Conservation (phyloP, 2,888 invertebrate genomes). For the Nesidiocoris tenuis region DNA sequence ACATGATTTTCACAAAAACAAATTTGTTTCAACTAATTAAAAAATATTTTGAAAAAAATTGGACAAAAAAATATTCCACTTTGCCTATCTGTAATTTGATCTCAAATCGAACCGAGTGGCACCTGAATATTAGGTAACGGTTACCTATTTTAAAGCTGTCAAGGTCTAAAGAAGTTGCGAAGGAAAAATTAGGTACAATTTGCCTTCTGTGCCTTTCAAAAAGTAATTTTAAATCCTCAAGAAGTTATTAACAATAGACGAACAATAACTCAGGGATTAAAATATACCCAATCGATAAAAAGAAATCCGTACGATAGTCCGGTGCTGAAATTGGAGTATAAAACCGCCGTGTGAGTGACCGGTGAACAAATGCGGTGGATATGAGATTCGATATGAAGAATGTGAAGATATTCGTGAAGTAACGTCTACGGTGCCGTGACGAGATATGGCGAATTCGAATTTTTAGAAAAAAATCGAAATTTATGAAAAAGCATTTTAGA, state of each 20-base stretch:
- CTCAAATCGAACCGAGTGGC: constrained; percentile 13
- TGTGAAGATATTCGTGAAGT: not conserved
- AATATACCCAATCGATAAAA: constrained; percentile 1
- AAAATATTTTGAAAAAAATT: constrained; percentile 4
- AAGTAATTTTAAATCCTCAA: constrained; percentile 34
- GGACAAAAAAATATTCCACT: constrained; percentile 19
- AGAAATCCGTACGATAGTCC: constrained; percentile 7
- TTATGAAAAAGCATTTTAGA: not conserved
- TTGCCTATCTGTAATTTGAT: constrained; percentile 1
- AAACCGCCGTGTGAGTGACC: constrained; percentile 3
- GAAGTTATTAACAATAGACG: constrained; percentile 24
- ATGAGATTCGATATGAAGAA: constrained; percentile 1
- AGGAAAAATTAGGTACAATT: not conserved
- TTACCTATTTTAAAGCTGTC: not conserved
- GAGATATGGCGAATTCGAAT: not conserved
- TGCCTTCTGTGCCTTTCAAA: constrained; percentile 6
- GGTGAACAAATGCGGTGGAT: not conserved
- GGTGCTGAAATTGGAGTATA: constrained; percentile 16
- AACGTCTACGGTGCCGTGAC: not conserved
- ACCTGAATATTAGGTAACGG: constrained; percentile 6
- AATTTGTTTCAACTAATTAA: not conserved
- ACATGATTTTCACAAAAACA: constrained; percentile 9
- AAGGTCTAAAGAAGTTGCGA: not conserved
- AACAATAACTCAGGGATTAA: constrained; percentile 36
- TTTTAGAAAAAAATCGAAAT: not conserved